Evolutionary conservation across 2,888 invertebrate species (phyloP), one percentile per base, ranked within the genome.

Genomic region (Synergus umbraculus): DNA sequence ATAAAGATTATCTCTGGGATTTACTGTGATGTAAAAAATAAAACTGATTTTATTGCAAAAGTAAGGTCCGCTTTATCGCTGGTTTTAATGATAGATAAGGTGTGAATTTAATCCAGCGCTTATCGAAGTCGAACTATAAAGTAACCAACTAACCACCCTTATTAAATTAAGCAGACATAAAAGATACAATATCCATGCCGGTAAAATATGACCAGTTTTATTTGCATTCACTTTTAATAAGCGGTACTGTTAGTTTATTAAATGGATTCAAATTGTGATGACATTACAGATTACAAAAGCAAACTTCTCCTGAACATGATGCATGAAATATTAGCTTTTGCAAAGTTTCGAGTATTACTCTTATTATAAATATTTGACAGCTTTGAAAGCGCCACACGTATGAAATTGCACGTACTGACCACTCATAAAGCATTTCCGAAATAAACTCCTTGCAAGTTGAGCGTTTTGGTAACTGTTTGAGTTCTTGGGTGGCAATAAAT

Each of bases 361-460:
- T 73, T 37, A 29, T 37, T n/a, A 15, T 49, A 49, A 73, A 73
- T 54, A n/a, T 73, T 73, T 73, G 22, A 54, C 29, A 15, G 49
- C 37, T 37, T 49, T 37, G 54, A 46, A 73, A 49, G 49, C n/a
- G 37, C 49, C 73, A 54, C 37, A 37, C 9, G 65, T 66, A n/a
- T 66, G 10, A 66, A 66, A 66, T 66, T n/a, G 37, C 43, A 43
- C 65, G 29, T 29, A 29, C 29, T 29, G 29, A 29, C 37, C 18
- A 10, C 18, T 43, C 73, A 54, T 73, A 73, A 73, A 73, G 15
- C 37, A 37, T 73, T 73, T 73, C 54, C 49, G n/a, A 73, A 73
- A 73, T 73, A 73, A 73, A 73, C 73, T 73, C 15, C 69, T 73
- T 73, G 69, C 69, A 54, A 73, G 69, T 54, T 73, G 29, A 73